Conservation (phyloP, 2,888 invertebrate genomes). For the Drosophila basisetae region DNA sequence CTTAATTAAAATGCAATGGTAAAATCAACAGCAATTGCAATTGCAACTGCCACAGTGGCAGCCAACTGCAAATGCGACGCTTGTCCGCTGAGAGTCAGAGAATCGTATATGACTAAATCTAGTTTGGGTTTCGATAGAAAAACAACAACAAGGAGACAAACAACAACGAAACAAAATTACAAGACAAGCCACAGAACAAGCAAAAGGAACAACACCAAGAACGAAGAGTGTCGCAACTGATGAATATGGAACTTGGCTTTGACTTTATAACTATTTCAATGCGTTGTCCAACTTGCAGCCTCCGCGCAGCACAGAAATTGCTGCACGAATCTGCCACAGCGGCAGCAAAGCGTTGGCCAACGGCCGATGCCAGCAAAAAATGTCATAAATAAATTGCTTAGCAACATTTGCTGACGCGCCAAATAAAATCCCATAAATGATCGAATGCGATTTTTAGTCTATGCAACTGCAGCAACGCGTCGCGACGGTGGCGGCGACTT, state of each 20-base stretch:
- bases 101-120: constrained; percentile 75
- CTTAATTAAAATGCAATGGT: constrained; percentile 80
- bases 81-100: constrained; percentile 55
- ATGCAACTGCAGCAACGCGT: constrained; percentile 60
- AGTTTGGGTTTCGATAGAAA: constrained; percentile 81
- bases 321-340: constrained; percentile 75
- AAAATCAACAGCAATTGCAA: constrained; percentile 70
- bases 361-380: constrained; percentile 66
- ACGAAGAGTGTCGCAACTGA: constrained; percentile 82
- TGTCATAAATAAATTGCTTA: constrained; percentile 81
- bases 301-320: constrained; percentile 66
- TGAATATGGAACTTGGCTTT: constrained; percentile 85
- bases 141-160: constrained; percentile 51
- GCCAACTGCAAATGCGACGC: constrained; percentile 27
- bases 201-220: constrained; percentile 71
- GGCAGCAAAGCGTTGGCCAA: constrained; percentile 36
- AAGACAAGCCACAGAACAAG: constrained; percentile 73
- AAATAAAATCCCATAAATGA: constrained; percentile 85
- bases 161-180: constrained; percentile 72
- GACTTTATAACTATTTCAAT: constrained; percentile 75
- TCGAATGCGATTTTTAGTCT: constrained; percentile 83
- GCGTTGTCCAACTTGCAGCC: constrained; percentile 45
- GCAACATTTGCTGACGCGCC: constrained; percentile 83
- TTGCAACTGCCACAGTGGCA: constrained; percentile 31
- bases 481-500: constrained; percentile 65